Evolutionary conservation across 2,797 vertebrate species (phyloP), one percentile per base, ranked within the genome.

Genomic region (Hyperoplus immaculatus): DNA sequence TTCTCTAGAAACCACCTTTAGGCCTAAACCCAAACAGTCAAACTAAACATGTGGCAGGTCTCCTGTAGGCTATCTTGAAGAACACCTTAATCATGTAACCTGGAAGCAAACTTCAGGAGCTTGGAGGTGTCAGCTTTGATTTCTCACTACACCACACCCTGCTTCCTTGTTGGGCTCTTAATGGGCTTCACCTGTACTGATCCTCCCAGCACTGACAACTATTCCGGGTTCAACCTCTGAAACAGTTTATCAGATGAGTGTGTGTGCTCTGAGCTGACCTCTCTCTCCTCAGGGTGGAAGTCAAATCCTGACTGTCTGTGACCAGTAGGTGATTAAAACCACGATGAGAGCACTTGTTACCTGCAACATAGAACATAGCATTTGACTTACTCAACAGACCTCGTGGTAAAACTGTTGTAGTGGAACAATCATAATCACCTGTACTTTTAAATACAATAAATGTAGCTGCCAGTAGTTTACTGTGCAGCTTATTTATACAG

Each of bases 61-160:
- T 53, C 58, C 42, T 8, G 1, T 12, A 29, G 29, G 29, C 29
- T 29, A 49, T 77, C 55, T 67, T 70, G 39, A 63, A 59, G 63
- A 46, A 41, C 69, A 58, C 78, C 75, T 91, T 83, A 73, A 66
- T 72, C 4, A 65, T 46, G 14, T 78, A 38, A 82, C 43, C 68
- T 75, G 74, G 71, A 84, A 64, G 55, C 15, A 75, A 71, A 75
- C 73, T 53, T 76, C 58, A 81, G 72, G 42, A 65, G 59, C 87
- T 74, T 80, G n/a, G 13, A 68, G 51, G 65, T 84, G 90, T 91
- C 90, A 78, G 41, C 75, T 81, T 82, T n/a, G 72, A 89, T 92
- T 82, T 82, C 57, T 78, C 87, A 78, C 29, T 5, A 6, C 47
- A 29, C 39, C 72, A 67, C 85, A 68, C 71, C 76, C 78, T 61